Evolutionary conservation across 2,113 vertebrate genomes (phyloP), one percentile per base, ranked within the genome.

Genomic region (Spea multiplicata): DNA sequence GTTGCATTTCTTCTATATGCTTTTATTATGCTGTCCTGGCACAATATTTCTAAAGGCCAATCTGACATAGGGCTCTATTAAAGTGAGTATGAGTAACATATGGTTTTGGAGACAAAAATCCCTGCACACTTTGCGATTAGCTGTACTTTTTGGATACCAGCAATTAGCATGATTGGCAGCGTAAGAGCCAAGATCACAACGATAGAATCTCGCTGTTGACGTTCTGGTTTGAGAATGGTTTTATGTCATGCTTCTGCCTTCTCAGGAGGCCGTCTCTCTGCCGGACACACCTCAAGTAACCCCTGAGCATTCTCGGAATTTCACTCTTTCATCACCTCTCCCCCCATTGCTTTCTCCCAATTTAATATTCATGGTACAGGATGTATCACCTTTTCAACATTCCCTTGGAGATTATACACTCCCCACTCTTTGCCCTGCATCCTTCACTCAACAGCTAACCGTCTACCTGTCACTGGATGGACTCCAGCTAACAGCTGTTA

Each of bases 321-420:
- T 80, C 77, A 80, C 71, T 67, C 77, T 80, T 44, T 80, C 77
- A 80, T 73, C 77, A 73, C 77, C 45, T 73, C 50, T 8, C 10
- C 49, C 66, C 66, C 48, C 30, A 2, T 72, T 78, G 44, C 46
- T 75, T 48, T 48, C 53, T 57, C 45, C 47, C 49, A 73, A n/a
- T 78, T 46, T 72, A 55, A 78, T 78, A 78, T 66, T 13, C 57
- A 65, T 66, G 62, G 50, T 67, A 73, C 52, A 66, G 50, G 59
- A 73, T 66, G 61, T 80, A 57, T 73, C 52, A 16, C 50, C 71
- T 66, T 79, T 73, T 80, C 77, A 80, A 59, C 77, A 67, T 50
- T 64, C 71, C 50, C 16, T 46, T 59, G 50, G 49, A 67, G 50
- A 46, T 72, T 52, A 55, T 50, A 3, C 55, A 8, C 57, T 45